Conservation (phyloP, 2,888 invertebrate species). For the Ceraclea dissimilis region DNA sequence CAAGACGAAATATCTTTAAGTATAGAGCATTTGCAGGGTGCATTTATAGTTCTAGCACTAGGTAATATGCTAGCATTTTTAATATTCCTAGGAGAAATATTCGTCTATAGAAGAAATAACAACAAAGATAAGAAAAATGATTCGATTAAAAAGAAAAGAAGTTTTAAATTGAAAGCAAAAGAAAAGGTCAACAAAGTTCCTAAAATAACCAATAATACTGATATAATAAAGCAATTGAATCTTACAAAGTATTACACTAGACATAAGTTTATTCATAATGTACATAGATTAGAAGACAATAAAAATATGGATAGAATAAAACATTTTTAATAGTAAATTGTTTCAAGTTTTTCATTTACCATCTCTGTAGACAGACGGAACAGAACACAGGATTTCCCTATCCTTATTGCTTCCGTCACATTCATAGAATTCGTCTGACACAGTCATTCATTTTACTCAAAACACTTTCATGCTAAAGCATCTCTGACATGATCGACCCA, state of each 20-base stretch:
- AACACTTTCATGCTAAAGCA: too few relatives aligned
- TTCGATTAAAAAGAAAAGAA: not conserved
- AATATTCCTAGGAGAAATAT: constrained; percentile 20
- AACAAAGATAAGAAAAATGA: not conserved
- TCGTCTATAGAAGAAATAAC: not conserved
- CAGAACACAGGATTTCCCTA: too few relatives aligned
- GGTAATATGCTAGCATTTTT: constrained; percentile 17
- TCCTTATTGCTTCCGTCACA: too few relatives aligned
- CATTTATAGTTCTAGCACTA: constrained; percentile 21
- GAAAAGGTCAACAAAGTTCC: not conserved
- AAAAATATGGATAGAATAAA: constrained; percentile 6
- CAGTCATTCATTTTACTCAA: too few relatives aligned
- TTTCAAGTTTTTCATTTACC: too few relatives aligned
- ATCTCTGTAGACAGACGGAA: too few relatives aligned
- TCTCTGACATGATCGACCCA: too few relatives aligned
- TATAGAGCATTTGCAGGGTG: constrained; percentile 23
- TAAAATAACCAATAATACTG: not conserved
- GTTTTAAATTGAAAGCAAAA: not conserved
- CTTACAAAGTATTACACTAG: constrained; percentile 5
- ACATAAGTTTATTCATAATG: constrained; percentile 14
- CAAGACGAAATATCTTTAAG: constrained; percentile 13
- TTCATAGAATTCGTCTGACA: too few relatives aligned
- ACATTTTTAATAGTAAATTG: constrained; percentile 4
- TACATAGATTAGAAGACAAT: constrained; percentile 2
- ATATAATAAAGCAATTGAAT: not conserved